These are phyloP conservation scores for Athene cunicularia DNA, from an alignment of 2,113 vertebrate species.

Conservation along the genomic window DNA sequence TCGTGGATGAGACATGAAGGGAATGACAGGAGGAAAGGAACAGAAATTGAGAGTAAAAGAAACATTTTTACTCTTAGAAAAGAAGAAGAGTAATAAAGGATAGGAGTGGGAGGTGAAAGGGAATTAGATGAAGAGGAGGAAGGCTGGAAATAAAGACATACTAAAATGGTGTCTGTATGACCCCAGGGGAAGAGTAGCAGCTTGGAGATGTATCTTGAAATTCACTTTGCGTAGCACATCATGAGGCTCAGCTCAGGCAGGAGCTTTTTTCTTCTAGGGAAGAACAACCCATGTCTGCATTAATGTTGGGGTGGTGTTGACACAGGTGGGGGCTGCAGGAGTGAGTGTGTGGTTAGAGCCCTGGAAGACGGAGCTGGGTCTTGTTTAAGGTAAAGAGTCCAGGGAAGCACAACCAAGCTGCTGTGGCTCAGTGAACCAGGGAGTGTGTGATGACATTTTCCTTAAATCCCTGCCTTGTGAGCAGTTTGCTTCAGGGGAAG, in stretches of 20 bases:
- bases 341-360: neutral
- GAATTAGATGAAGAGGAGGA: slow-evolving; percentile 39
- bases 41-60: slow-evolving; percentile 12
- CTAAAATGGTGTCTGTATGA: slow-evolving; percentile 11
- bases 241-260: neutral
- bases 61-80: slow-evolving; percentile 6
- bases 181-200: slow-evolving; percentile 22
- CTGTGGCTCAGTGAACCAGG: neutral
- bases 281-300: accelerated
- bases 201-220: neutral
- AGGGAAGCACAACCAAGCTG: neutral
- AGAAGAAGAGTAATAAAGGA: slow-evolving; percentile 7
- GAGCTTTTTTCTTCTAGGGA: neutral
- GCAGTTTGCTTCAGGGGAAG: neutral
- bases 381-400: neutral
- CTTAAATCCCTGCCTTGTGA: neutral
- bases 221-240: neutral
- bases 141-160: slow-evolving; percentile 23
- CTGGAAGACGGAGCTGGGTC: neutral
- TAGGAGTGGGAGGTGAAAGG: slow-evolving; percentile 19
- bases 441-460: neutral
- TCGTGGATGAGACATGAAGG: slow-evolving; percentile 25
- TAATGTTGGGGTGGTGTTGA: neutral
- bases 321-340: neutral
- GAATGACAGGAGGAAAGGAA: slow-evolving; percentile 34